Conservation (phyloP, 2,113 vertebrate genomes). For the Probosciger aterrimus region DNA sequence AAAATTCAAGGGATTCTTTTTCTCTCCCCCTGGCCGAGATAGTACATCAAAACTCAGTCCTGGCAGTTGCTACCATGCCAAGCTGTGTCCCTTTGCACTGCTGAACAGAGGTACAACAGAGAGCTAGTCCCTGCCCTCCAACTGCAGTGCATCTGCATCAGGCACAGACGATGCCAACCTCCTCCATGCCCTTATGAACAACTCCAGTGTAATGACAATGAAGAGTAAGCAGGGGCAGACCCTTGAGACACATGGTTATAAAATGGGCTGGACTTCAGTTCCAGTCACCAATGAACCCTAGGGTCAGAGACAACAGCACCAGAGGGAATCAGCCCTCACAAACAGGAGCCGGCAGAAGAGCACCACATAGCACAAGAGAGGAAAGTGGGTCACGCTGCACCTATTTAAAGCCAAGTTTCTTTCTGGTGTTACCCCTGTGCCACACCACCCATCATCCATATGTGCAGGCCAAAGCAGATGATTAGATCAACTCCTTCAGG, state of each 20-base stretch:
- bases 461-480: background rate
- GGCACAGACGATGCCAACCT: background rate
- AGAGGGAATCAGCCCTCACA: background rate
- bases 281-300: background rate
- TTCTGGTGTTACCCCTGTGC: background rate
- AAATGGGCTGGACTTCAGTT: background rate
- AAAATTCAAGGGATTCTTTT: background rate
- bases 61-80: background rate
- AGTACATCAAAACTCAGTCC: background rate
- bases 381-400: background rate
- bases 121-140: background rate
- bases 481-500: background rate
- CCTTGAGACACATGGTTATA: background rate
- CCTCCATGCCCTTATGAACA: background rate
- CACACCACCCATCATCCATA: background rate
- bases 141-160: background rate
- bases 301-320: background rate
- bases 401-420: background rate
- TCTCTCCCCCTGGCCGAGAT: background rate
- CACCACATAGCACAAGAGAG: background rate
- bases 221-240: background rate
- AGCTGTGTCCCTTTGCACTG: background rate
- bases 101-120: background rate
- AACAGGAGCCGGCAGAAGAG: background rate
- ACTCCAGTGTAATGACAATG: background rate